Base-by-base conservation (phyloP, 1,140 invertebrate species). In the Pogonomyrmex californicus region DNA sequence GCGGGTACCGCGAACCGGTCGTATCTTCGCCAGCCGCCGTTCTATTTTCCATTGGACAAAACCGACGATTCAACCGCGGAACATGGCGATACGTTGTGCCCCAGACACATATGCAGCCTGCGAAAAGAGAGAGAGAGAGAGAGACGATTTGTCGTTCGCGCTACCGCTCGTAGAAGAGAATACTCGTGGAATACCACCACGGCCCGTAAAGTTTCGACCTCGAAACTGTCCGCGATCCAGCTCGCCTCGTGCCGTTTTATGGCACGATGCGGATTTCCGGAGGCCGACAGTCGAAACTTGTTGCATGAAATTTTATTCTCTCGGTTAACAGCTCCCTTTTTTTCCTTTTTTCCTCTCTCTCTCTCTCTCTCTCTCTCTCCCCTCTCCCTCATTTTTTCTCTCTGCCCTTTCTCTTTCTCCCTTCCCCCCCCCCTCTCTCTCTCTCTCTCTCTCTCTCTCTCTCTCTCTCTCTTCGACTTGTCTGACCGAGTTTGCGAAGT, bases 281-380 rank as follows among this genome's bases (percentile, higher is more conserved):
- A 33, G 12, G 14, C 12, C 51, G 7, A 44, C 54, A 9, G 66
- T 47, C 44, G 38, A 70, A 60, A 88, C 86, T 88, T 88, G 86
- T 87, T 87, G 76, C 85, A 17, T 54, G 30, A 68, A 49, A 70
- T 76, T 76, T 82, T 54, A 6, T 17, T 7, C 41, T 56, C 44
- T 10, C 49, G 30, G 14, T 71, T 68, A 65, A 51, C 7, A 4
- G n/a, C 3, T 56, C 60, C 1, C 23, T 44, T 33, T 41, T n/a
- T 14, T n/a, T n/a, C n/a, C 23, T 17, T 47, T 30, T 63, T 2
- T 58, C 12, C 41, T 3, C 3, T n/a, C 4, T 4, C 10, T 10
- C 60, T 14, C 30, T 7, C 47, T 17, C 30, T 38, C 36, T 17
- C 30, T 14, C 17, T n/a, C 41, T 12, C 54, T 1, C 65, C 1